Percentiles rank a stretch among this genome's conserved stretches.
These are phyloP conservation scores for Matsumurasca onukii DNA, from an alignment of 1,140 invertebrate species.

Conservation along the genomic window DNA sequence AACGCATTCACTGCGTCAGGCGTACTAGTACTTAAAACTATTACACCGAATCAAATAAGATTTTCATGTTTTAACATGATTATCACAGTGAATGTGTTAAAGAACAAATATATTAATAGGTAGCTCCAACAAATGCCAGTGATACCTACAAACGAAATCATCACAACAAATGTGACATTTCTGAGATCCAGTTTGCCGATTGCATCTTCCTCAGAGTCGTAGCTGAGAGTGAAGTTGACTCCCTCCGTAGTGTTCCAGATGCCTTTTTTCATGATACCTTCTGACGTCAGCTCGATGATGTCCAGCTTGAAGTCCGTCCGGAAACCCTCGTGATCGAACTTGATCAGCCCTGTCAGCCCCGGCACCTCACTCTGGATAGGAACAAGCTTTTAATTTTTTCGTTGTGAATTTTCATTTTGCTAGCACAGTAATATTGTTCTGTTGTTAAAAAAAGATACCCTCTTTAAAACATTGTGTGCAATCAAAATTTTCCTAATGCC, in stretches of 20 bases:
- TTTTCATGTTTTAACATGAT: too few relatives aligned
- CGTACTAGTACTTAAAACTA: too few relatives aligned
- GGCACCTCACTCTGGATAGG: conserved; percentile 59
- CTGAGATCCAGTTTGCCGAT: conserved; percentile 52
- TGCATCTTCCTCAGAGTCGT: background rate
- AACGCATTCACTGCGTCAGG: too few relatives aligned
- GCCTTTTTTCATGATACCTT: conserved; percentile 70
- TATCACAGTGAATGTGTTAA: too few relatives aligned
- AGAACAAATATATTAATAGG: too few relatives aligned
- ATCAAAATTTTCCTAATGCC: too few relatives aligned
- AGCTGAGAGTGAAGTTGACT: conserved; percentile 28
- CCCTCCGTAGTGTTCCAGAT: conserved; percentile 54
- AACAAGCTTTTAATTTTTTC: background rate
- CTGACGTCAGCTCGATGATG: conserved; percentile 68
- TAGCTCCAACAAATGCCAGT: too few relatives aligned
- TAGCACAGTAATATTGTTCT: too few relatives aligned
- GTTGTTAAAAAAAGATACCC: too few relatives aligned
- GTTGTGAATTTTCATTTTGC: background rate
- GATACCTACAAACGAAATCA: conserved; percentile 68
- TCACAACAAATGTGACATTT: conserved; percentile 82
- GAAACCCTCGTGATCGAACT: conserved; percentile 83
- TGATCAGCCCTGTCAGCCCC: conserved; percentile 79
- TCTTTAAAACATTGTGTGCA: too few relatives aligned
- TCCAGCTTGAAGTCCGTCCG: conserved; percentile 80
- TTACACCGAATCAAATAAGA: too few relatives aligned